phyloP scores from a whole-genome alignment of 2,113 vertebrate genomes.

The Coregonus clupeaformis region DNA sequence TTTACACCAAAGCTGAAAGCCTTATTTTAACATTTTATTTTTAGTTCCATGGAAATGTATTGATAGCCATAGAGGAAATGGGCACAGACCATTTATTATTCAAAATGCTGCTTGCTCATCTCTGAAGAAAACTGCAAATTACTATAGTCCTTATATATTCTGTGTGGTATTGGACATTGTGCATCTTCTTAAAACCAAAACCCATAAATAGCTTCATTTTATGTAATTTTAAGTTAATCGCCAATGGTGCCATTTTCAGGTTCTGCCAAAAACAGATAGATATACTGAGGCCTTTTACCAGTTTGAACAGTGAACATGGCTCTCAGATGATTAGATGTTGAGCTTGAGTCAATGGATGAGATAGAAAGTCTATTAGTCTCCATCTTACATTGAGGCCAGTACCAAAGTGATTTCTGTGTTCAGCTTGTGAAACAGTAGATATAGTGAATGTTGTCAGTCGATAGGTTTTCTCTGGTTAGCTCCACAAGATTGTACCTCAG shows the following conservation, averaged over 20 bases:
- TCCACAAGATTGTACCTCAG: background rate
- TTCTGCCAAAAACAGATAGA: slow-evolving; percentile 26
- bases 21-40: background rate
- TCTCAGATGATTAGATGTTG: background rate
- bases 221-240: background rate
- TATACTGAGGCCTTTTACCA: slow-evolving; percentile 29
- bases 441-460: background rate
- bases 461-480: background rate
- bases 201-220: background rate
- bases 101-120: background rate
- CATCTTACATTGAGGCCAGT: background rate
- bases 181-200: background rate
- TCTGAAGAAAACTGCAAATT: background rate
- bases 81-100: too few species aligned
- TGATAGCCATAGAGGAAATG: too few species aligned
- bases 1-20: background rate
- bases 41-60: background rate
- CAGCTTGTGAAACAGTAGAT: background rate
- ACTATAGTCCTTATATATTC: background rate
- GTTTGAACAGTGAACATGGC: slow-evolving; percentile 16
- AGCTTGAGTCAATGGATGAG: background rate
- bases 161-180: slow-evolving; percentile 4
- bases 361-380: background rate
- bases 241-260: slow-evolving; percentile 9
- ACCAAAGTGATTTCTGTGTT: background rate